phyloP scores from a whole-genome alignment of 2,113 vertebrate species.

The Menura novaehollandiae region DNA sequence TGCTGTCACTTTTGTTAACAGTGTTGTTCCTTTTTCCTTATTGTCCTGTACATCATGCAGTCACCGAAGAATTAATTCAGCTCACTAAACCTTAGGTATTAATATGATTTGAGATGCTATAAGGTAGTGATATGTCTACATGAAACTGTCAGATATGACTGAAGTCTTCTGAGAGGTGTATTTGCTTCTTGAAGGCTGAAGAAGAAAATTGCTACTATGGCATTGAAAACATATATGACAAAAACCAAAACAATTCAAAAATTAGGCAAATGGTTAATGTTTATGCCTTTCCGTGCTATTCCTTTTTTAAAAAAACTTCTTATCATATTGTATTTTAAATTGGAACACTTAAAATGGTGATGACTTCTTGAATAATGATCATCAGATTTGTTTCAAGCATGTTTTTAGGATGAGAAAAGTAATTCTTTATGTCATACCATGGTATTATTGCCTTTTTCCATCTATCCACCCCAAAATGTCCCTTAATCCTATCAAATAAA shows the following conservation, averaged over 20 bases:
- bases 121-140: neutral
- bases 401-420: neutral
- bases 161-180: neutral
- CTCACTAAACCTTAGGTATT: neutral
- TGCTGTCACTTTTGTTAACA: neutral
- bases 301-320: neutral
- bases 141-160: neutral
- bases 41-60: neutral
- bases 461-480: neutral
- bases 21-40: neutral
- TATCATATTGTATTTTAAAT: neutral
- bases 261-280: neutral
- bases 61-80: neutral
- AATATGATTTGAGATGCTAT: neutral
- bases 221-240: neutral
- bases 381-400: neutral
- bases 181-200: neutral
- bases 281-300: neutral
- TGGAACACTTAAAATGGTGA: neutral
- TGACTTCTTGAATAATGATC: neutral
- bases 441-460: neutral
- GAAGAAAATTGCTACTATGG: neutral
- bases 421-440: neutral
- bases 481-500: neutral
- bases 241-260: neutral